Conservation (phyloP, 2,113 vertebrate genomes). For the Calidris pugnax region DNA sequence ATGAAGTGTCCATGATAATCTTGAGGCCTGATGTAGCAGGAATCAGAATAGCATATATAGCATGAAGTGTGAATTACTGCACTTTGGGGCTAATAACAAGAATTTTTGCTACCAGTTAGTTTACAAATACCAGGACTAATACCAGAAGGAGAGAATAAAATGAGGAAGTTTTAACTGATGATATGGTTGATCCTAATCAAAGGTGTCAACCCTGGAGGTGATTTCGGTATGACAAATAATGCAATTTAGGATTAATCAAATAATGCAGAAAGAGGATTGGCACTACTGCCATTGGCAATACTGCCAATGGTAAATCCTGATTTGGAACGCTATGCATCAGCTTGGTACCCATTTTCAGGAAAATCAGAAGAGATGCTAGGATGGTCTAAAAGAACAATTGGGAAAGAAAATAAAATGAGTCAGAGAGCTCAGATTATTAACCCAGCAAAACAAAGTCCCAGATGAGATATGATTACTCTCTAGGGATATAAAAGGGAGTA, state of each 20-base stretch:
- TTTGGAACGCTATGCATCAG: not conserved
- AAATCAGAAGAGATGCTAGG: not conserved
- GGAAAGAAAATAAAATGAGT: not conserved
- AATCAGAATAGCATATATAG: not conserved
- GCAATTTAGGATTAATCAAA: not conserved
- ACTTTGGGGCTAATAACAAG: not conserved
- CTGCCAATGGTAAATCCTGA: not conserved
- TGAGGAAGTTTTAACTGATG: not conserved
- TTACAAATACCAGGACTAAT: not conserved
- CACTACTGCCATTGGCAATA: not conserved
- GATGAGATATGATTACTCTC: not conserved
- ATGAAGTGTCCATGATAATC: not conserved
- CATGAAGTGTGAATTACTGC: not conserved
- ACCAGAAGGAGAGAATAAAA: not conserved
- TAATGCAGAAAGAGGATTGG: not conserved
- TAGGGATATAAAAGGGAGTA: not conserved
- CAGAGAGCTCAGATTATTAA: not conserved
- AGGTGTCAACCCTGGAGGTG: not conserved
- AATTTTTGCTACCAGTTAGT: not conserved
- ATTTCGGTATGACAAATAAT: not conserved
- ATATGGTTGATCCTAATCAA: not conserved
- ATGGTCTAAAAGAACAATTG: not conserved
- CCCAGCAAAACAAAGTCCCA: not conserved
- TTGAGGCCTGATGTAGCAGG: not conserved
- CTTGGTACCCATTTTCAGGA: not conserved